These are phyloP conservation scores for Amblyraja radiata DNA, from an alignment of 2,797 vertebrate genomes.

Conservation along the genomic window DNA sequence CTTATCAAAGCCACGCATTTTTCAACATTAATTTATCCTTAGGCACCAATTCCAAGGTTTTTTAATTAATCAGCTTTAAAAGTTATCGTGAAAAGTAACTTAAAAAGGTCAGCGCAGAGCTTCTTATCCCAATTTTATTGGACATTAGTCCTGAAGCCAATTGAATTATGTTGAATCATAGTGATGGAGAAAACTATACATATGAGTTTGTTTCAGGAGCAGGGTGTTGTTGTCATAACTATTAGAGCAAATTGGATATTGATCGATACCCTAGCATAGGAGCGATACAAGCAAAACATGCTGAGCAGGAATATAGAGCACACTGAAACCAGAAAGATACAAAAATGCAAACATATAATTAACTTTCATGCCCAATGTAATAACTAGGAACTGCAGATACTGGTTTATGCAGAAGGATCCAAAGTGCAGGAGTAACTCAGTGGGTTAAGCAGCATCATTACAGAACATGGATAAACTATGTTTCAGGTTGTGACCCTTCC, in stretches of 20 bases:
- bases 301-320: neutral
- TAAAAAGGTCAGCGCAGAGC: slow-evolving; percentile 39
- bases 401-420: no score
- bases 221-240: slow-evolving; percentile 41
- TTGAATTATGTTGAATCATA: slow-evolving; percentile 42
- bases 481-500: no score
- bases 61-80: slow-evolving; percentile 40
- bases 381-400: no score
- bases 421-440: no score
- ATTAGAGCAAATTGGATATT: slow-evolving; percentile 42
- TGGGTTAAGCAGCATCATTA: no score
- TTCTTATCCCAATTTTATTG: slow-evolving; percentile 39
- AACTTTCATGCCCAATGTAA: no score
- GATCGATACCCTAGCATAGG: slow-evolving; percentile 41
- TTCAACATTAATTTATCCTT: slow-evolving; percentile 41
- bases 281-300: slow-evolving; percentile 38
- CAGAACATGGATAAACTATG: no score
- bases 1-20: slow-evolving; percentile 37
- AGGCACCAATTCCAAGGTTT: slow-evolving; percentile 36
- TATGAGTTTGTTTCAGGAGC: slow-evolving; percentile 45
- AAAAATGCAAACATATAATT: neutral
- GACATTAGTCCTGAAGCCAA: slow-evolving; percentile 40
- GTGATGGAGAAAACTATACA: slow-evolving; percentile 38
- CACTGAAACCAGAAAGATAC: neutral
- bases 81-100: slow-evolving; percentile 30